Evolutionary conservation across 2,888 invertebrate genomes (phyloP).

Genomic region (Tubulanus polymorphus): DNA sequence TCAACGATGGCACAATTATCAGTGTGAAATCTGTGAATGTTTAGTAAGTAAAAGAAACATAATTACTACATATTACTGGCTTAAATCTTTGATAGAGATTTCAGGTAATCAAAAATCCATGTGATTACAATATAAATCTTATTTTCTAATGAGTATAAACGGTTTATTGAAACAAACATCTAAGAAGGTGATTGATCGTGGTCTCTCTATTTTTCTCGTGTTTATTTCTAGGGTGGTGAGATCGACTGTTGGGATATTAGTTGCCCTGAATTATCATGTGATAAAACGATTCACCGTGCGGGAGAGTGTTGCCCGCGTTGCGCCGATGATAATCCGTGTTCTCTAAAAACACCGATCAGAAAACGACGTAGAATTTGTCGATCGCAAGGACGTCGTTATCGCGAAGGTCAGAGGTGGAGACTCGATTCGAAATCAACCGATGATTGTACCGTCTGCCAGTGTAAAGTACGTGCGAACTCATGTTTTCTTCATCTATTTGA

Average conservation of each 20-base stretch:
- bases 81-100: no score
- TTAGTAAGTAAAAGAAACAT: conserved; percentile 60
- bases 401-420: conserved; percentile 27
- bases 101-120: no score
- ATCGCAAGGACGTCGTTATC: conserved; percentile 8
- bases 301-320: conserved; percentile 72
- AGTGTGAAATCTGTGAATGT: conserved; percentile 89
- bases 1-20: conserved; percentile 84
- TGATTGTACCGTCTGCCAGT: conserved; percentile 48
- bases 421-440: conserved; percentile 10
- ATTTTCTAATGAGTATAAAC: not conserved
- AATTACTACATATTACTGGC: no score
- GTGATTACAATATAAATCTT: no score
- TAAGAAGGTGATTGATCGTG: not conserved
- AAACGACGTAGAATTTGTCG: no score
- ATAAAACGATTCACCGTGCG: conserved; percentile 62
- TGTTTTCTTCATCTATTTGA: no score
- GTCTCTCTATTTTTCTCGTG: not conserved
- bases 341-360: no score
- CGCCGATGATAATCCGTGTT: conserved; percentile 56
- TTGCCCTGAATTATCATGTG: conserved; percentile 70
- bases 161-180: not conserved
- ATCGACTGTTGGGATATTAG: conserved; percentile 85
- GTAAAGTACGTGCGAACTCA: conserved; percentile 43
- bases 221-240: conserved; percentile 67